A percentile compares a stretch with the other conserved stretches of the same genome.
These are phyloP conservation scores for Ptychoptera contaminata DNA, from an alignment of 2,888 invertebrate genomes.

Conservation along the genomic window DNA sequence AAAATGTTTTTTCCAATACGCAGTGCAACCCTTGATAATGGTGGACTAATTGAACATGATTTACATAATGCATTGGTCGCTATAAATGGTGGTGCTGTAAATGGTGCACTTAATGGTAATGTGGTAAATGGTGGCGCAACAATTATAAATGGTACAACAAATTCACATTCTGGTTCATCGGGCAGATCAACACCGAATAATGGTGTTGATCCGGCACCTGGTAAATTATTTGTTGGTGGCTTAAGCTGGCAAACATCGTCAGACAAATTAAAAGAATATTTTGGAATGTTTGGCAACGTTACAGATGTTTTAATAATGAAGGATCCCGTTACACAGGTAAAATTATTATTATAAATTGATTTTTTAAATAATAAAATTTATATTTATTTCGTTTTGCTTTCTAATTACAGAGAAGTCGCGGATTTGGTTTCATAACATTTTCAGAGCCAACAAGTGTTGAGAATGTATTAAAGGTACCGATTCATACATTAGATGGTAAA, in stretches of 20 bases:
- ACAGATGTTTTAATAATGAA: slow-evolving; percentile 89
- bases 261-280: slow-evolving; percentile 83
- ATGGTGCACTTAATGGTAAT: slow-evolving; percentile 12
- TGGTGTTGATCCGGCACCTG: slow-evolving; percentile 55
- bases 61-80: slow-evolving; percentile 28
- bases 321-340: slow-evolving; percentile 84
- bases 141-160: slow-evolving; percentile 19
- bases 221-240: slow-evolving; percentile 80
- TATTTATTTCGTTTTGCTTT: slow-evolving; percentile 9
- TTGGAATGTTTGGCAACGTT: slow-evolving; percentile 81
- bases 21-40: slow-evolving; percentile 24
- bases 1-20: not conserved
- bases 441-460: slow-evolving; percentile 81
- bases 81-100: slow-evolving; percentile 7
- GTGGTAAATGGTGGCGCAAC: slow-evolving; percentile 8
- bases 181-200: slow-evolving; percentile 58
- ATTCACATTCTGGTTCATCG: slow-evolving; percentile 47
- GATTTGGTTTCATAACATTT: slow-evolving; percentile 86
- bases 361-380: slow-evolving; percentile 4
- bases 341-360: slow-evolving; percentile 13
- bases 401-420: slow-evolving; percentile 71
- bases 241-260: slow-evolving; percentile 88
- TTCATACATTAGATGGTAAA: slow-evolving; percentile 82
- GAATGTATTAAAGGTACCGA: slow-evolving; percentile 78
- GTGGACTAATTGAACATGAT: slow-evolving; percentile 28